A percentile compares a stretch with the other conserved stretches of the same genome.
These are phyloP conservation scores for Hyles euphorbiae DNA, from an alignment of 1,140 invertebrate genomes.

Conservation along the genomic window DNA sequence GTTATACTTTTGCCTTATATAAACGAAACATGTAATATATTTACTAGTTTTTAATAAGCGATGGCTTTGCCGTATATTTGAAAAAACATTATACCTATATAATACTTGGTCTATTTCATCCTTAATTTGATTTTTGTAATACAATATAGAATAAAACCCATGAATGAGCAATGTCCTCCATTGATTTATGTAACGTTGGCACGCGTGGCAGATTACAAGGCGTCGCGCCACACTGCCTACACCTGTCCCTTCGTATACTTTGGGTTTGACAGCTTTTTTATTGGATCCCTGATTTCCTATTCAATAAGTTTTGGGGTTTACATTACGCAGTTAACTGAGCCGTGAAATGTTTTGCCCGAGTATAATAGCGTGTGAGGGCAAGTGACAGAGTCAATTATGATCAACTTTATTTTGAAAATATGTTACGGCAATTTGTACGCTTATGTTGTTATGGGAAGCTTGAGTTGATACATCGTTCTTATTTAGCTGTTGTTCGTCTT, in stretches of 20 bases:
- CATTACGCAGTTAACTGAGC: conserved; percentile 48
- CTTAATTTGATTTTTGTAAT: no score
- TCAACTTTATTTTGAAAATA: neutral
- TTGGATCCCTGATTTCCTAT: conserved; percentile 53
- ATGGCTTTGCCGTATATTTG: no score
- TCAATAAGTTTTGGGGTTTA: conserved; percentile 51
- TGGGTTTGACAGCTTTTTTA: conserved; percentile 61
- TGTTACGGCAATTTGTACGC: no score
- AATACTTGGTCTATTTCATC: no score
- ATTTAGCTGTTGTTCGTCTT: no score
- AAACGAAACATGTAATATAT: no score
- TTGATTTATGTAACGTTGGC: neutral
- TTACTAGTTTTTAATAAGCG: no score
- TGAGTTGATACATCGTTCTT: neutral
- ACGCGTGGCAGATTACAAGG: neutral
- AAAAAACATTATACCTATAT: no score
- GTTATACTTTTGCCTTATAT: no score
- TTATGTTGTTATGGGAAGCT: no score
- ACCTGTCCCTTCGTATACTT: conserved; percentile 38
- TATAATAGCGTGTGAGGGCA: conserved; percentile 26
- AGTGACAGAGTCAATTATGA: conserved; percentile 38
- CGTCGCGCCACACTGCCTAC: conserved; percentile 6
- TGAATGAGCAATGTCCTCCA: no score
- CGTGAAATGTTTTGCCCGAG: conserved; percentile 46
- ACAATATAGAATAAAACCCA: no score